phyloP scores from a whole-genome alignment of 30 jellyfish, hydroid and myxozoan genomes.

The Aurelia coerulea region DNA sequence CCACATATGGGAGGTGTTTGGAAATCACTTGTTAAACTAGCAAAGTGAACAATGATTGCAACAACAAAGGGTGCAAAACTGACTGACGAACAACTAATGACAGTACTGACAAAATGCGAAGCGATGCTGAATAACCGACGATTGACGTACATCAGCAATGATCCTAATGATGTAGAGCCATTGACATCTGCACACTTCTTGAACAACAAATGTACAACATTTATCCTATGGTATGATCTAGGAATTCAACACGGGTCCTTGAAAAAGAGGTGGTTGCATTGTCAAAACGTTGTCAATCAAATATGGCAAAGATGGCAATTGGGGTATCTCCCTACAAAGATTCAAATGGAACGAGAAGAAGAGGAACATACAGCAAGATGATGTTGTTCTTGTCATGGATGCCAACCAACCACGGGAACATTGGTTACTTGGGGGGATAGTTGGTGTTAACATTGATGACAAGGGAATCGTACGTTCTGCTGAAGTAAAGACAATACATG shows the following conservation, averaged over 20 bases:
- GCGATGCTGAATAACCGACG: conserved; percentile 41
- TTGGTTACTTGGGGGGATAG: conserved; percentile 41
- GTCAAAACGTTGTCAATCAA: too few relatives aligned
- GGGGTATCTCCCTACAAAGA: conserved; percentile 14
- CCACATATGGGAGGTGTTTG: too few relatives aligned
- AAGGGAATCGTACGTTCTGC: conserved; percentile 39
- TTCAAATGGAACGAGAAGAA: conserved; percentile 26
- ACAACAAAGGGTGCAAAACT: conserved; percentile 14
- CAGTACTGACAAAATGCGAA: conserved; percentile 33
- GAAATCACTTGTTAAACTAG: too few relatives aligned
- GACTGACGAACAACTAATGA: conserved; percentile 29
- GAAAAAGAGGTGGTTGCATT: too few relatives aligned
- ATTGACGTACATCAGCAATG: conserved; percentile 9
- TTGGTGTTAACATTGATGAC: conserved; percentile 27
- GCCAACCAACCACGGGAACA: conserved; percentile 15
- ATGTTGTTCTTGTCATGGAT: conserved; percentile 14
- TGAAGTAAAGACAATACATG: conserved; percentile 14
- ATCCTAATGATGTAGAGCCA: too few relatives aligned
- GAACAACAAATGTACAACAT: too few relatives aligned
- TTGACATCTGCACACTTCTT: too few relatives aligned
- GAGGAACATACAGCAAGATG: conserved; percentile 34
- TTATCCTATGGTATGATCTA: too few relatives aligned
- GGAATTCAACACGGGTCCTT: too few relatives aligned
- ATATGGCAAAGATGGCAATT: not conserved
- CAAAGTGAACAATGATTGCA: conserved; percentile 30